These are phyloP conservation scores for Acipenser transmontanus DNA, from an alignment of 2,797 vertebrate species.

Conservation along the genomic window DNA sequence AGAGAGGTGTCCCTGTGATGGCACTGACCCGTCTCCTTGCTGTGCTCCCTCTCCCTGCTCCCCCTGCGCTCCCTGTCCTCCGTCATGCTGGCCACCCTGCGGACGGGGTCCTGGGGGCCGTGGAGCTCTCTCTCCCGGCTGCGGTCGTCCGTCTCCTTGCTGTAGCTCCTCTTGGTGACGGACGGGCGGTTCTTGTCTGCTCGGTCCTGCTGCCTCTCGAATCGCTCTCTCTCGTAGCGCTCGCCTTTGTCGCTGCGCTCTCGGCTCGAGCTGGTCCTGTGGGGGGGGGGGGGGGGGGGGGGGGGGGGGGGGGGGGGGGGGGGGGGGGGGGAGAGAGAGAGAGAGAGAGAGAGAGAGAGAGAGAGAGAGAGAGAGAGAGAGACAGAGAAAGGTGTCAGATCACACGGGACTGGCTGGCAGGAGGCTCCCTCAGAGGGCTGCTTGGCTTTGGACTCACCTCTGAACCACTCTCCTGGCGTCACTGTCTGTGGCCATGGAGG, in stretches of 20 bases:
- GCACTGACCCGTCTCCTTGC: constrained; percentile 70
- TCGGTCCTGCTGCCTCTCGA: constrained; percentile 24
- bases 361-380: background rate
- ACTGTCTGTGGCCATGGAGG: constrained; percentile 45
- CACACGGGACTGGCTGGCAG: background rate
- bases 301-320: too few species aligned
- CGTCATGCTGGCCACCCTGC: constrained; percentile 85
- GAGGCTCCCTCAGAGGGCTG: background rate
- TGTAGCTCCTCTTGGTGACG: constrained; percentile 84
- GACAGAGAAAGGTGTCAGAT: background rate
- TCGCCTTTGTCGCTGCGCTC: constrained; percentile 68
- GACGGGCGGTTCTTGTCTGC: constrained; percentile 65
- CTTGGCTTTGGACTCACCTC: constrained; percentile 59
- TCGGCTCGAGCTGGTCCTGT: constrained; percentile 86
- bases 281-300: too few species aligned
- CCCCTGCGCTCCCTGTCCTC: constrained; percentile 67
- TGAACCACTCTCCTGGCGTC: constrained; percentile 80
- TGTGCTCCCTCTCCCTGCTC: constrained; percentile 49
- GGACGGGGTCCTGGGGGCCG: constrained; percentile 63
- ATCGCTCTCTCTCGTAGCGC: constrained; percentile 59
- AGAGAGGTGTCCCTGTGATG: too few species aligned
- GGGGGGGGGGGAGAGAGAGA: too few species aligned
- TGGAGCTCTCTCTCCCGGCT: constrained; percentile 77
- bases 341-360: background rate
- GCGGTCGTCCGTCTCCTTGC: constrained; percentile 80